phyloP scores from a whole-genome alignment of 2,888 invertebrate genomes.

The Diogma glabrata region DNA sequence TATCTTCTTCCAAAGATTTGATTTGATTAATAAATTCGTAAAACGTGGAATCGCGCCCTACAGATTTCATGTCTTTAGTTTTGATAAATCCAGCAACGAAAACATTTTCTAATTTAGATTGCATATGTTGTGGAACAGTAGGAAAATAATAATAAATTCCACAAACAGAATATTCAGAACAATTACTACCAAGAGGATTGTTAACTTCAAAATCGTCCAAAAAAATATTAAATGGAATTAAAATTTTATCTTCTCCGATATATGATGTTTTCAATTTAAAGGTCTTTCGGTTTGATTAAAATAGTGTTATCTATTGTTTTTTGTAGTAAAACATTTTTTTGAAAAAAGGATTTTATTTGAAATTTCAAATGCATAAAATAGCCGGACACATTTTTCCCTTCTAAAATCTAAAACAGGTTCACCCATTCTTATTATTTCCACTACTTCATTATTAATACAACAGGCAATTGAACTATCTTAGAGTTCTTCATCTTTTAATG shows the following conservation, averaged over 20 bases:
- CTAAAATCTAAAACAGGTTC: neutral
- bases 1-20: neutral
- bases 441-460: neutral
- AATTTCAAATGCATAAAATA: neutral
- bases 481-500: neutral
- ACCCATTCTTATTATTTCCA: neutral
- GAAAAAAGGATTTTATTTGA: neutral
- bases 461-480: neutral
- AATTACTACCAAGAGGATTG: neutral
- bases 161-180: neutral
- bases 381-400: neutral
- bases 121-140: neutral
- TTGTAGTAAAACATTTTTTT: too few relatives aligned
- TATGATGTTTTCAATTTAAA: neutral
- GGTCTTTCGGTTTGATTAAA: too few relatives aligned
- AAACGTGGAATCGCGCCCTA: neutral
- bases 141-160: neutral
- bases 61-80: slow-evolving; percentile 3
- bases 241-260: neutral
- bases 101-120: slow-evolving; percentile 1
- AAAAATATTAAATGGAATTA: neutral
- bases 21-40: neutral
- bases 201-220: neutral
- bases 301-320: too few relatives aligned
- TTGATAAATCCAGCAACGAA: too few relatives aligned